These are phyloP conservation scores for Polymixis flavicincta DNA, from an alignment of 2,888 invertebrate genomes.

Conservation along the genomic window DNA sequence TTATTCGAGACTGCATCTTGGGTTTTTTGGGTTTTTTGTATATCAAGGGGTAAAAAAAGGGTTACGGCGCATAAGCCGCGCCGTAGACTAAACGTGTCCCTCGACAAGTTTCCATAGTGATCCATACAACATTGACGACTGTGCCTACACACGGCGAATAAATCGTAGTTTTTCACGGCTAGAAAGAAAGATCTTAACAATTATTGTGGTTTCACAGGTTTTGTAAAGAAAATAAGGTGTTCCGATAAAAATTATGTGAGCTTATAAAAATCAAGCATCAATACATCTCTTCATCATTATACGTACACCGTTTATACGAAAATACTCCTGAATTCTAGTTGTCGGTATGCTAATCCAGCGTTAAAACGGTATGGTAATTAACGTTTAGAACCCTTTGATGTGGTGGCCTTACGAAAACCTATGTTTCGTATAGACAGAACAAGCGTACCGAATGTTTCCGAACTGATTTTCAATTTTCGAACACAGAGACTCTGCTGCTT, in stretches of 20 bases:
- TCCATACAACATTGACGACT: too few species aligned
- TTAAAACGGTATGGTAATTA: constrained; percentile 13
- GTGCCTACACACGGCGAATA: too few species aligned
- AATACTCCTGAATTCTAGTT: background rate
- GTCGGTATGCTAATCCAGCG: background rate
- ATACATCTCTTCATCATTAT: too few species aligned
- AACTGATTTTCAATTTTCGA: background rate
- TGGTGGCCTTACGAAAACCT: background rate
- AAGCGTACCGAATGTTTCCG: background rate
- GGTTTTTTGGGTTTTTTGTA: too few species aligned
- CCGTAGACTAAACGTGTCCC: too few species aligned
- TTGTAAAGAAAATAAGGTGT: background rate
- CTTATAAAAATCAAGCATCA: background rate
- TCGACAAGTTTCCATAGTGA: too few species aligned
- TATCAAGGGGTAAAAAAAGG: too few species aligned
- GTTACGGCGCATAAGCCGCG: too few species aligned
- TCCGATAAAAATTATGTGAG: background rate
- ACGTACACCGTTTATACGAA: background rate
- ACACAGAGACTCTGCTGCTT: background rate
- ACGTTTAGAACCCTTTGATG: constrained; percentile 10
- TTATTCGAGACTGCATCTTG: too few species aligned
- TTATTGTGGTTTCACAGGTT: background rate
- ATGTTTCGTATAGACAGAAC: background rate
- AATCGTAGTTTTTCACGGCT: too few species aligned
- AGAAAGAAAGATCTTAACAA: background rate